Percentiles rank a stretch among this genome's conserved stretches.
phyloP scores from a whole-genome alignment of 2,797 vertebrate species.

The Avahi laniger region DNA sequence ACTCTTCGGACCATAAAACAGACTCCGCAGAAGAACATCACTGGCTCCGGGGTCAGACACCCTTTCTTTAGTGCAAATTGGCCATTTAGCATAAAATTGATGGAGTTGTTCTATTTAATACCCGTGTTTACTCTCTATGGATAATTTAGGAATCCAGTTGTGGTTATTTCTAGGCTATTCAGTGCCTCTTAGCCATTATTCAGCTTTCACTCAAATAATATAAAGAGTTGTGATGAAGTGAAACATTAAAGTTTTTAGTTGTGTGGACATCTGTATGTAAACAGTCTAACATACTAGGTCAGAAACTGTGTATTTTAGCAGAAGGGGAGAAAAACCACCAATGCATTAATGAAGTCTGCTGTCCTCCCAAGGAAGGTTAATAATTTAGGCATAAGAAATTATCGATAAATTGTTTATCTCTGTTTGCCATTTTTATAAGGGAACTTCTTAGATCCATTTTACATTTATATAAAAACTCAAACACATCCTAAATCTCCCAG shows the following conservation, averaged over 20 bases:
- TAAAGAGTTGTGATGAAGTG: neutral
- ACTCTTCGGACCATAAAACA: neutral
- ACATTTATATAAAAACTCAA: constrained; percentile 50
- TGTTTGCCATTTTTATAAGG: constrained; percentile 79
- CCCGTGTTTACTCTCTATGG: neutral
- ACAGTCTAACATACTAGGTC: neutral
- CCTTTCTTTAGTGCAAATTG: constrained; percentile 36
- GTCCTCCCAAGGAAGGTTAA: neutral
- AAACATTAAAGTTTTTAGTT: constrained; percentile 37
- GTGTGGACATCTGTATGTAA: neutral
- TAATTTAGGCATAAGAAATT: constrained; percentile 2
- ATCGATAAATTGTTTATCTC: neutral
- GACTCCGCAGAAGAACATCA: neutral
- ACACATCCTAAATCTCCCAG: constrained; percentile 37
- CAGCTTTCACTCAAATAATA: constrained; percentile 17
- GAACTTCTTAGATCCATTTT: constrained; percentile 67
- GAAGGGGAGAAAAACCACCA: neutral
- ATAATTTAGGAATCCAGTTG: constrained; percentile 14
- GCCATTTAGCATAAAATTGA: neutral
- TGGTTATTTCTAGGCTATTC: constrained; percentile 19
- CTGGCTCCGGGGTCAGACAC: constrained; percentile 3
- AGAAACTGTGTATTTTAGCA: constrained; percentile 47
- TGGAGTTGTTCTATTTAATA: neutral
- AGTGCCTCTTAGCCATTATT: neutral
- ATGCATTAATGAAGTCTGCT: neutral